phyloP scores from a whole-genome alignment of 2,113 vertebrate genomes.

The Psittacara wagleri region DNA sequence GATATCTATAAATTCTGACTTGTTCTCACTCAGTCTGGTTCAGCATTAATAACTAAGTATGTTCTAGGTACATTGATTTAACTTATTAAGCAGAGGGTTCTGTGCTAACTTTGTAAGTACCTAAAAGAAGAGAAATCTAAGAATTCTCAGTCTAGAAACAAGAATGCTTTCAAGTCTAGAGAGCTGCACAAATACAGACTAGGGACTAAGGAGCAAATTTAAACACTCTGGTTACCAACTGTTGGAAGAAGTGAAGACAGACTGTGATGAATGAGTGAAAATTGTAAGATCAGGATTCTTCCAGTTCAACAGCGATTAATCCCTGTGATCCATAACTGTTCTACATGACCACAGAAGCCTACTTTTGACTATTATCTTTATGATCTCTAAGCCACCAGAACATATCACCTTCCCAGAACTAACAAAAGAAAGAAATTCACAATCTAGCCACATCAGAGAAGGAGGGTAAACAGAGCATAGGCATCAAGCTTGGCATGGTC shows the following conservation, averaged over 20 bases:
- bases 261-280: neutral
- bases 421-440: neutral
- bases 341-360: neutral
- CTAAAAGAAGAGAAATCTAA: neutral
- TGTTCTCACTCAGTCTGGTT: neutral
- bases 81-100: neutral
- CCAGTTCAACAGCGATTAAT: neutral
- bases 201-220: neutral
- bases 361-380: neutral
- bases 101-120: neutral
- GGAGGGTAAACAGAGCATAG: neutral
- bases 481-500: neutral
- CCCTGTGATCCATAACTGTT: neutral
- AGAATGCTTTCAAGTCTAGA: neutral
- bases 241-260: neutral
- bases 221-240: neutral
- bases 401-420: neutral
- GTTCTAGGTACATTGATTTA: neutral
- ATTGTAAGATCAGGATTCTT: neutral
- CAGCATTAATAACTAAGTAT: neutral
- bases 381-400: neutral
- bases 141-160: neutral
- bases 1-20: neutral
- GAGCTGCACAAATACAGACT: neutral
- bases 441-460: neutral